Evolutionary conservation across 2,888 invertebrate species (phyloP), one percentile per base, ranked within the genome.

Genomic region (Agrilus biguttatus): DNA sequence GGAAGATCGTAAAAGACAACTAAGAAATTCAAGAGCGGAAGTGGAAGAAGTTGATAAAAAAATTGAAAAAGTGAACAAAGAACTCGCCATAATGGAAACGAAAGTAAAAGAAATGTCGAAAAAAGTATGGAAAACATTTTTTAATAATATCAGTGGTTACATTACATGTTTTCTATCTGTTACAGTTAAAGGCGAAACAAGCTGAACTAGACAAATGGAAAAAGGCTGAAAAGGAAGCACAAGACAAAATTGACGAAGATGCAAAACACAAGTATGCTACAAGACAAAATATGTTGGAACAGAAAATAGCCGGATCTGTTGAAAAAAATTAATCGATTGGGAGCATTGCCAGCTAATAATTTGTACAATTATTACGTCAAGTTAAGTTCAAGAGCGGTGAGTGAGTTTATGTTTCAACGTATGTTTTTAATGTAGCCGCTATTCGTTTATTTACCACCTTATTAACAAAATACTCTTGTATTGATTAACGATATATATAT

Each of bases 301-400:
- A 91, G 62, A 96, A 95, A 68, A 90, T 93, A 53, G 85, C 90
- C 44, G 96, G 97, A 56, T 93, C 91, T 46, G 79, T 91, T 10
- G 88, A n/a, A 90, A 60, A 96, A 97, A 70, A 97, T 98, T 42
- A 82, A 92, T 6, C 93, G 96, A 47, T 69, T 99, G 13, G 98
- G 98, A 0, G 92, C 97, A 0, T 66, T 99, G 54, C 96, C 97
- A 0, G 87, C 86, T 41, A 83, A 87, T 8, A 95, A 97, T 54
- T 80, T 93, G 6, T 92, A 95, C 66, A 75, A 85, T 40, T 76
- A 80, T 43, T 87, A 83, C 55, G 78, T 77, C 49, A 78, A 78
- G 54, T 74, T 86, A 74, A 78, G 83, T 0, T 71, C 85, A 0
- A 84, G 86, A 67, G 76, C 77, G 65, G 78, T 78, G 63, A 62